These are phyloP conservation scores for Conger conger DNA, from an alignment of 2,113 vertebrate species.

Conservation along the genomic window DNA sequence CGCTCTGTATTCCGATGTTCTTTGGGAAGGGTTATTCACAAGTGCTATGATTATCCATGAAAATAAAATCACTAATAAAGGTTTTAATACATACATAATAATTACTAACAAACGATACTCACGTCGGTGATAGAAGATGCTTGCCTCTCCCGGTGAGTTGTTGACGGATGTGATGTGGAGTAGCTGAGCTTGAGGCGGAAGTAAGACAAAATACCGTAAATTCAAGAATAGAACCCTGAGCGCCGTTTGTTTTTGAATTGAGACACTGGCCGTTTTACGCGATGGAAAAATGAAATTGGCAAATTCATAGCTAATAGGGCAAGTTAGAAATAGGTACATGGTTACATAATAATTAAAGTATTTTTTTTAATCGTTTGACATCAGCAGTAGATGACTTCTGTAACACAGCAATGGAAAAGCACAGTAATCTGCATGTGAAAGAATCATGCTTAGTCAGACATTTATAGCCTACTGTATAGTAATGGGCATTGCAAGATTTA, in stretches of 20 bases:
- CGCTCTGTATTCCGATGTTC: neutral
- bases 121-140: neutral
- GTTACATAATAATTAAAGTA: too few relatives aligned
- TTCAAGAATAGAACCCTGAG: constrained; percentile 1
- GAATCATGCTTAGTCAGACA: too few relatives aligned
- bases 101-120: neutral
- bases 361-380: too few relatives aligned
- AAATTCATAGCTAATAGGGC: too few relatives aligned
- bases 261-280: neutral
- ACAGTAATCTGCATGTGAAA: too few relatives aligned
- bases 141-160: neutral
- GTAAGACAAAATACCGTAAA: constrained; percentile 20
- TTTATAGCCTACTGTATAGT: too few relatives aligned
- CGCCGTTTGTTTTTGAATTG: neutral
- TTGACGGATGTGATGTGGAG: constrained; percentile 27
- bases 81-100: neutral
- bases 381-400: too few relatives aligned
- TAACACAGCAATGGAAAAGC: too few relatives aligned
- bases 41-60: neutral
- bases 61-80: neutral
- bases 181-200: constrained; percentile 11
- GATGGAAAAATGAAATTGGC: too few relatives aligned
- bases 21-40: neutral
- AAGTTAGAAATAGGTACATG: too few relatives aligned
- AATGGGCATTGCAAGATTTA: too few relatives aligned